phyloP scores from a whole-genome alignment of 2,113 vertebrate genomes.

The Macrotis lagotis region DNA sequence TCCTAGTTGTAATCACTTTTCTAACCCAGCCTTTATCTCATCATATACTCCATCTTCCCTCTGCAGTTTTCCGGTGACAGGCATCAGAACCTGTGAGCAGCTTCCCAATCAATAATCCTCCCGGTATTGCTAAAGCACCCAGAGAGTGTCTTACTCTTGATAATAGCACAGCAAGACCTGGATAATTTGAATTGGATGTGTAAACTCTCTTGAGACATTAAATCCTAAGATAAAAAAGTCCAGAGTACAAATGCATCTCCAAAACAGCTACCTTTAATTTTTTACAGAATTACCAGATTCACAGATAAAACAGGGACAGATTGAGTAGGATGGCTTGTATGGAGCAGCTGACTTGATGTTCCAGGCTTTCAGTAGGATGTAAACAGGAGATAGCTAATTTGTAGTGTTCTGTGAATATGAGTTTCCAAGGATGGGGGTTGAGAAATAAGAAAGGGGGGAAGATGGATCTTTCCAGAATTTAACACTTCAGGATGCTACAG shows the following conservation, averaged over 20 bases:
- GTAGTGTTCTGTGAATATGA: conserved; percentile 12
- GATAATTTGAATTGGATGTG: not conserved
- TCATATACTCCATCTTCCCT: conserved; percentile 74
- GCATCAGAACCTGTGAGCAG: conserved; percentile 48
- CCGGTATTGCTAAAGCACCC: conserved; percentile 45
- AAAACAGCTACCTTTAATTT: not conserved
- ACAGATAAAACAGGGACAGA: conserved; percentile 28
- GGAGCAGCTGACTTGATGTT: conserved; percentile 22
- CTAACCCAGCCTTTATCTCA: conserved; percentile 81
- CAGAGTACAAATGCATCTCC: not conserved
- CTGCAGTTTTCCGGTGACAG: conserved; percentile 63
- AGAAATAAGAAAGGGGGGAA: conserved; percentile 6
- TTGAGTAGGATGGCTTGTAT: not conserved
- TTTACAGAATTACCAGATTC: conserved; percentile 13
- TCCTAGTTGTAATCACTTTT: conserved; percentile 76
- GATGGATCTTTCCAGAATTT: not conserved
- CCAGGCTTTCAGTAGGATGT: not conserved
- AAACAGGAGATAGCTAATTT: conserved; percentile 23
- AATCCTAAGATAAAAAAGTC: conserved; percentile 11
- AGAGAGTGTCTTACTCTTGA: conserved; percentile 25
- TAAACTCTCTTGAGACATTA: conserved; percentile 29
- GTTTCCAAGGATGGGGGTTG: not conserved
- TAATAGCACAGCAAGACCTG: conserved; percentile 52
- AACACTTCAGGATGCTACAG: not conserved
- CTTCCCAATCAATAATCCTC: conserved; percentile 77